These are phyloP conservation scores for Florisuga fusca DNA, from an alignment of 2,797 vertebrate species.

Conservation along the genomic window DNA sequence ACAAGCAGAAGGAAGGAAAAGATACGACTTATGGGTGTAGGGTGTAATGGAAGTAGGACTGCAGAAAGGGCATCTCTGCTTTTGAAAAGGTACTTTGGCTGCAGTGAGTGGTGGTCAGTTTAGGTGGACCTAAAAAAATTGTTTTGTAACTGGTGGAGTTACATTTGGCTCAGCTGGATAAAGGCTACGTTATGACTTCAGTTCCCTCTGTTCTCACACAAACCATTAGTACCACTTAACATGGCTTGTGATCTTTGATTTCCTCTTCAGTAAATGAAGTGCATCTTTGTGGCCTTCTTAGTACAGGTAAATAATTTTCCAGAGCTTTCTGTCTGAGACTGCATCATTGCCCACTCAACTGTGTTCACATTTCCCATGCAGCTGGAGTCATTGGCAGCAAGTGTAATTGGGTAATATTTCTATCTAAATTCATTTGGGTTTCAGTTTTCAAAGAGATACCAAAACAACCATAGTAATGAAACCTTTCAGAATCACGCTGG, in stretches of 20 bases:
- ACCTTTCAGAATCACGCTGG: background rate
- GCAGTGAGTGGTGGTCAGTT: background rate
- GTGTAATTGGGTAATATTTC: background rate
- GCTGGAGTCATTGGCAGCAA: background rate
- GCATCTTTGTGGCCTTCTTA: background rate
- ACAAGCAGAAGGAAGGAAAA: background rate
- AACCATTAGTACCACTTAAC: background rate
- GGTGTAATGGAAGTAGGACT: background rate
- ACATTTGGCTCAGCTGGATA: background rate
- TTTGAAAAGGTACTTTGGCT: background rate
- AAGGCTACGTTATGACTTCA: background rate
- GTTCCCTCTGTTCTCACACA: background rate
- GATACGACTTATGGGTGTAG: background rate
- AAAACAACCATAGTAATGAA: background rate
- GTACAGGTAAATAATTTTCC: background rate
- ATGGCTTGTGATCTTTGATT: background rate
- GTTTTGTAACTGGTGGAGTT: rapidly evolving
- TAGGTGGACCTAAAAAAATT: background rate
- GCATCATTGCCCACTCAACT: background rate
- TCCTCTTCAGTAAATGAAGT: background rate
- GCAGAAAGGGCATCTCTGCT: background rate
- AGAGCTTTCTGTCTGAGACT: background rate
- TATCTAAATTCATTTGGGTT: background rate
- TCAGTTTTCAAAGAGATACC: background rate
- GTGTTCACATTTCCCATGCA: background rate